Percentiles rank a stretch among this genome's conserved stretches.
These are phyloP conservation scores for Xenops minutus DNA, from an alignment of 2,797 vertebrate species.

Conservation along the genomic window DNA sequence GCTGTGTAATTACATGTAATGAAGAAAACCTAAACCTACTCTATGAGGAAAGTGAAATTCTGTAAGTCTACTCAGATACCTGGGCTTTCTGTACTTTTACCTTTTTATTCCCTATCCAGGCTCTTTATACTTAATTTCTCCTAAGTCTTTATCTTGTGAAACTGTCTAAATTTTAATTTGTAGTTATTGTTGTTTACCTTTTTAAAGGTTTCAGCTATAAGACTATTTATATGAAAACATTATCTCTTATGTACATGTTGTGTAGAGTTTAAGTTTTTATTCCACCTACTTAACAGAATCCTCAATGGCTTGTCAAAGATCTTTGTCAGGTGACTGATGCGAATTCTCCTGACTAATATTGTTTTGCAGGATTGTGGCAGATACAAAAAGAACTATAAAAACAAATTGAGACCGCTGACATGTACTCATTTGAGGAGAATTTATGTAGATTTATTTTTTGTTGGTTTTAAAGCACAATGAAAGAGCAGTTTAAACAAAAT, in stretches of 20 bases:
- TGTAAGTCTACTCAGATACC: background rate
- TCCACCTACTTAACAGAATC: background rate
- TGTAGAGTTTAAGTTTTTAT: background rate
- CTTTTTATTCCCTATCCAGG: background rate
- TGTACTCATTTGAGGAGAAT: background rate
- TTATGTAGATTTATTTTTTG: rapidly evolving
- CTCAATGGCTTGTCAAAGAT: background rate
- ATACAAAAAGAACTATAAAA: background rate
- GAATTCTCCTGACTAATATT: background rate
- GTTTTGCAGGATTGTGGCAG: background rate
- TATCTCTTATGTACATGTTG: background rate
- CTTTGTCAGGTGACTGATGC: background rate
- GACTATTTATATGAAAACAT: background rate
- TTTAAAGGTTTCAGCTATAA: background rate
- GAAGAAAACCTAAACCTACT: background rate
- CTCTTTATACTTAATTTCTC: background rate
- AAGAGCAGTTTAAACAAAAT: background rate
- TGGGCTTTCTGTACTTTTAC: background rate
- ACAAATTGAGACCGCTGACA: background rate
- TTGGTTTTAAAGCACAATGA: background rate
- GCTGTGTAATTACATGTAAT: background rate
- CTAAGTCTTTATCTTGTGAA: background rate
- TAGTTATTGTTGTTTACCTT: background rate
- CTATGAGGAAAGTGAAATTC: background rate
- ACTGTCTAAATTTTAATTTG: background rate